A percentile compares a stretch with the other conserved stretches of the same genome.
phyloP scores from a whole-genome alignment of 37 sponge, comb jelly and placozoan genomes.

The Crambe crambe region DNA sequence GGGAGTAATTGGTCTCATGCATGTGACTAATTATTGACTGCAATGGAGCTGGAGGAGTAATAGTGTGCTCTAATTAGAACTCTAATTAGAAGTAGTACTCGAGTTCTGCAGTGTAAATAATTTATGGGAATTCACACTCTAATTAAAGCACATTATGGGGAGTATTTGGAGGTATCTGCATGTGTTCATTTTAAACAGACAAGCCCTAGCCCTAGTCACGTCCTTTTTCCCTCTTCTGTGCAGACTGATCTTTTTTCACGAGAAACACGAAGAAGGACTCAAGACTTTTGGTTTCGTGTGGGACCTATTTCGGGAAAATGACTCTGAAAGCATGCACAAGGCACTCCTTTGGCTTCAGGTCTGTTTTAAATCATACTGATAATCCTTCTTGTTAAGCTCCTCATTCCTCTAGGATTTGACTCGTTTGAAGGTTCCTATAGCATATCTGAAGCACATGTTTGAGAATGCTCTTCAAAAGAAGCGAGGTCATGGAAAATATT shows the following conservation, averaged over 20 bases:
- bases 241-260: slow-evolving; percentile 12
- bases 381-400: no score
- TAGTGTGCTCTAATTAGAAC: no score
- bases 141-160: no score
- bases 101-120: no score
- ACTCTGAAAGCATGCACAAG: slow-evolving; percentile 9
- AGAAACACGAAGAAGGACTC: slow-evolving; percentile 19
- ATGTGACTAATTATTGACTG: no score
- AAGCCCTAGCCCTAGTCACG: no score
- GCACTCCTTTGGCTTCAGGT: slow-evolving; percentile 67
- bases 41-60: no score
- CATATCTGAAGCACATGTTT: slow-evolving; percentile 50
- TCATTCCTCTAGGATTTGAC: slow-evolving; percentile 48
- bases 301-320: slow-evolving; percentile 11
- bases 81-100: no score
- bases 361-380: not conserved
- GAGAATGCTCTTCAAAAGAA: slow-evolving; percentile 27
- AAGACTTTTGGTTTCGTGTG: slow-evolving; percentile 42
- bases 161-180: no score
- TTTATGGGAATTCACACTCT: no score
- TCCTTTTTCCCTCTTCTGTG: not conserved
- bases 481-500: not conserved
- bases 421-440: slow-evolving; percentile 26
- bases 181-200: no score
- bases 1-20: no score